Evolutionary conservation across 2,797 vertebrate genomes (phyloP).

Genomic region (Aulostomus chinensis): DNA sequence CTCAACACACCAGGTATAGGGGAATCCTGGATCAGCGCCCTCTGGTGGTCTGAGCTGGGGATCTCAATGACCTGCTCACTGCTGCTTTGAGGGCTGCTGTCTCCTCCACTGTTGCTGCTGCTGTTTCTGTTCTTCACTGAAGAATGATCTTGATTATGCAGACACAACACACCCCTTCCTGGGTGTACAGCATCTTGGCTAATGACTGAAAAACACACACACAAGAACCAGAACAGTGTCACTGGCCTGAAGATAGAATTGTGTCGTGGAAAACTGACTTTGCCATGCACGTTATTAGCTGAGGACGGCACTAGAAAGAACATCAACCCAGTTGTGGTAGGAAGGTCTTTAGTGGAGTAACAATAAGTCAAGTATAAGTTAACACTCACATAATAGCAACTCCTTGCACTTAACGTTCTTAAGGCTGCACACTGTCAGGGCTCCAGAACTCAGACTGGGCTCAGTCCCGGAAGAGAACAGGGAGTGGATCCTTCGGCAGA

Average conservation of each 20-base stretch:
- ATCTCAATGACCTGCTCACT: conserved; percentile 14
- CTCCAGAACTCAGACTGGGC: conserved; percentile 35
- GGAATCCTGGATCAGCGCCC: conserved; percentile 29
- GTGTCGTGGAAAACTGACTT: too few relatives aligned
- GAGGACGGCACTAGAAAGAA: too few relatives aligned
- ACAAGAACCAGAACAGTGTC: too few relatives aligned
- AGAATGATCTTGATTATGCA: conserved; percentile 44
- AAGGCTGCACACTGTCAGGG: too few relatives aligned
- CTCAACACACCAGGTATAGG: conserved; percentile 50
- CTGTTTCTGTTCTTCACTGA: conserved; percentile 19
- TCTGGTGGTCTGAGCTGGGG: conserved; percentile 51
- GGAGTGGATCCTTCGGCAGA: conserved; percentile 85
- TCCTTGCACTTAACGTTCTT: too few relatives aligned
- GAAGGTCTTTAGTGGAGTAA: too few relatives aligned
- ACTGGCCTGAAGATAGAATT: too few relatives aligned
- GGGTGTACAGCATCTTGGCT: conserved; percentile 62
- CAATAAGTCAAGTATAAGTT: too few relatives aligned
- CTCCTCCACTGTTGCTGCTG: conserved; percentile 2
- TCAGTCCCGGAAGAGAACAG: conserved; percentile 70
- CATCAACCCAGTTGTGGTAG: too few relatives aligned
- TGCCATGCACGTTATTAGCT: too few relatives aligned
- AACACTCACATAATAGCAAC: conserved; percentile 73
- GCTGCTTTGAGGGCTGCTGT: conserved; percentile 4
- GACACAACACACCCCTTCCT: conserved; percentile 52
- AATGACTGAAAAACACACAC: conserved; percentile 60